Evolutionary conservation across 30 jellyfish, hydroid and myxozoan genomes (phyloP).

Genomic region (Pelagia noctiluca): DNA sequence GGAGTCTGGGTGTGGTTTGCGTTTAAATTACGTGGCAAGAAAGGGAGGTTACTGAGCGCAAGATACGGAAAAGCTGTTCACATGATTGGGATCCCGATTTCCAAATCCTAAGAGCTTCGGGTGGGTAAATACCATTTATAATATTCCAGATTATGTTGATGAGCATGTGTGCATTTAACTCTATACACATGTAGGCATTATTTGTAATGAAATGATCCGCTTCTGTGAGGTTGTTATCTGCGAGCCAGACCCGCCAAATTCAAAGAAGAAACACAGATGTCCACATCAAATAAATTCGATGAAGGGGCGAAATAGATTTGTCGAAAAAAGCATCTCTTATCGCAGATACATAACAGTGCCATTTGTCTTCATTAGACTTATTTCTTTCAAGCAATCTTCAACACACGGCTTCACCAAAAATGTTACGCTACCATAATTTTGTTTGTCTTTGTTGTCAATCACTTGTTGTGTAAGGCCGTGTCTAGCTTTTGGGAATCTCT

Average conservation of each 20-base stretch:
- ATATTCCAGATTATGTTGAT: constrained; percentile 29
- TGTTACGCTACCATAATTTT: background rate
- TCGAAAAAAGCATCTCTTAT: constrained; percentile 53
- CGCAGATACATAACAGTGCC: constrained; percentile 42
- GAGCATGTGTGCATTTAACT: constrained; percentile 56
- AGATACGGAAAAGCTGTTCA: constrained; percentile 44
- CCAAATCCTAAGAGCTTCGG: constrained; percentile 41
- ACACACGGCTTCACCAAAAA: constrained; percentile 6
- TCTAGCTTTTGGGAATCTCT: constrained; percentile 38
- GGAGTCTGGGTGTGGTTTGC: too few relatives aligned
- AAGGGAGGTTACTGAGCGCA: constrained; percentile 27
- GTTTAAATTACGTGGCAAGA: too few relatives aligned
- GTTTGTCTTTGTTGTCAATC: constrained; percentile 13
- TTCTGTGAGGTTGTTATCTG: constrained; percentile 22
- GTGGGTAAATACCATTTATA: constrained; percentile 19
- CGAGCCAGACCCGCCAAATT: constrained; percentile 49
- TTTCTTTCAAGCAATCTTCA: constrained; percentile 9
- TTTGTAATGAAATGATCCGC: constrained; percentile 40
- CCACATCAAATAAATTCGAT: constrained; percentile 35
- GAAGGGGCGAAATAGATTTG: constrained; percentile 50
- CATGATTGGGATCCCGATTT: constrained; percentile 51
- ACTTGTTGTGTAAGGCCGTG: constrained; percentile 50
- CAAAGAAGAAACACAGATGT: constrained; percentile 31
- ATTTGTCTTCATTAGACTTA: background rate
- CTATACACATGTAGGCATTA: constrained; percentile 34